Percentiles rank a stretch among this genome's conserved stretches.
Conservation (phyloP, 2,797 vertebrate species). For the Xiphophorus birchmanni region DNA sequence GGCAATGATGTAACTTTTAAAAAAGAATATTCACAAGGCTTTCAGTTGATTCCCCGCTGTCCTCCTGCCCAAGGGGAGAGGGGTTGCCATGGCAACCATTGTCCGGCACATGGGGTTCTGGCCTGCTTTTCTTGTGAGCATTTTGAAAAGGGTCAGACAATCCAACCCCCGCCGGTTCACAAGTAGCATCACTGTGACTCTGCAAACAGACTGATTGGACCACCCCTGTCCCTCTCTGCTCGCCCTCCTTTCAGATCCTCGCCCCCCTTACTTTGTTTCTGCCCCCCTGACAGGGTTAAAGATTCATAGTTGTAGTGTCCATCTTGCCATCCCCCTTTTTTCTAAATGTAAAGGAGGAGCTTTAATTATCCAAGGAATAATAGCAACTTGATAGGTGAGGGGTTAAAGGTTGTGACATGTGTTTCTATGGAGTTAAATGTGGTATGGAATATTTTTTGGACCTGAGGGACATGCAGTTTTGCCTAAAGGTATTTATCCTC, state of each 20-base stretch:
- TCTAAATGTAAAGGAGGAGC: constrained; percentile 26
- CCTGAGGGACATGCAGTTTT: neutral
- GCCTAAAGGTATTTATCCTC: neutral
- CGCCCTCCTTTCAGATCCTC: constrained; percentile 30
- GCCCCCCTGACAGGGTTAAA: constrained; percentile 50
- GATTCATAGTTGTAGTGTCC: constrained; percentile 43
- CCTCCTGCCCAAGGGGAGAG: constrained; percentile 47
- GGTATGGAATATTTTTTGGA: constrained; percentile 24
- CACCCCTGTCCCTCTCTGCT: constrained; percentile 48
- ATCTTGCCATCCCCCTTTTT: constrained; percentile 21
- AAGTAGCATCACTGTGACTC: constrained; percentile 43
- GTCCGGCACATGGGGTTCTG: constrained; percentile 63
- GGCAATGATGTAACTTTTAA: neutral
- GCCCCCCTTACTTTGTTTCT: constrained; percentile 35
- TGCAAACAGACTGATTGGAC: constrained; percentile 54
- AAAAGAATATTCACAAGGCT: constrained; percentile 30
- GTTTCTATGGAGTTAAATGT: constrained; percentile 39
- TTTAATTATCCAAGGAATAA: constrained; percentile 40
- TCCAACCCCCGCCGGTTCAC: constrained; percentile 35
- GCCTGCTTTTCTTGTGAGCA: constrained; percentile 69
- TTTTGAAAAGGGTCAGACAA: constrained; percentile 70
- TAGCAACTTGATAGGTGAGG: constrained; percentile 26
- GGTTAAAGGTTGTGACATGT: constrained; percentile 56
- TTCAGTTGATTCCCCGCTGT: constrained; percentile 72
- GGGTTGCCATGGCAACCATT: constrained; percentile 66